Conservation (phyloP, 92 coral and sea anemone species). For the Diadumene lineata region DNA sequence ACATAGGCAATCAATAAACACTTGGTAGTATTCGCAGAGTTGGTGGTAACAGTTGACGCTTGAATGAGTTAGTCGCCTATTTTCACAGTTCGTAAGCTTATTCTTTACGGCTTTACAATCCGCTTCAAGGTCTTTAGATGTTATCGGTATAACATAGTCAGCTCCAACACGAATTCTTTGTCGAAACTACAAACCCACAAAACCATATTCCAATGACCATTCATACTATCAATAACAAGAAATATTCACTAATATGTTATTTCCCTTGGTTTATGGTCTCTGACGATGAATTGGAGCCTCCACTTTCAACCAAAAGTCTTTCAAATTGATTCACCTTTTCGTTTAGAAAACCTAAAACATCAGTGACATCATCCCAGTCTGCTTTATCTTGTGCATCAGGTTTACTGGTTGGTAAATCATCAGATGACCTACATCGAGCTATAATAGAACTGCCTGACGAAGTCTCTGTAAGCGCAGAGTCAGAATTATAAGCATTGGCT, state of each 20-base stretch:
- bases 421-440: slow-evolving; percentile 20
- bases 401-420: slow-evolving; percentile 11
- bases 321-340: slow-evolving; percentile 91
- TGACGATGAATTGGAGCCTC: slow-evolving; percentile 77
- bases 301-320: slow-evolving; percentile 79
- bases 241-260: slow-evolving; percentile 4
- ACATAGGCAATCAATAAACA: background rate
- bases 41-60: background rate
- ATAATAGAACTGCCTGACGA: slow-evolving; percentile 19
- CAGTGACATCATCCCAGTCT: slow-evolving; percentile 94
- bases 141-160: background rate
- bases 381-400: slow-evolving; percentile 39
- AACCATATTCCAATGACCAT: background rate
- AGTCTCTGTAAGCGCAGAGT: slow-evolving; percentile 30
- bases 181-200: background rate
- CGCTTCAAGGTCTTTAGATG: background rate
- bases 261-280: slow-evolving; percentile 62
- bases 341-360: slow-evolving; percentile 82
- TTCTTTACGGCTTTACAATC: background rate
- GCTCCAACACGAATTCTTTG: background rate
- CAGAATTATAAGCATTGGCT: slow-evolving; percentile 61
- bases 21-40: background rate
- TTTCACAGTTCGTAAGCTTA: no score
- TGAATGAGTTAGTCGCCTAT: background rate
- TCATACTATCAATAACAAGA: no score